These are phyloP conservation scores for Microchrysa polita DNA, from an alignment of 2,888 invertebrate genomes.

Conservation along the genomic window DNA sequence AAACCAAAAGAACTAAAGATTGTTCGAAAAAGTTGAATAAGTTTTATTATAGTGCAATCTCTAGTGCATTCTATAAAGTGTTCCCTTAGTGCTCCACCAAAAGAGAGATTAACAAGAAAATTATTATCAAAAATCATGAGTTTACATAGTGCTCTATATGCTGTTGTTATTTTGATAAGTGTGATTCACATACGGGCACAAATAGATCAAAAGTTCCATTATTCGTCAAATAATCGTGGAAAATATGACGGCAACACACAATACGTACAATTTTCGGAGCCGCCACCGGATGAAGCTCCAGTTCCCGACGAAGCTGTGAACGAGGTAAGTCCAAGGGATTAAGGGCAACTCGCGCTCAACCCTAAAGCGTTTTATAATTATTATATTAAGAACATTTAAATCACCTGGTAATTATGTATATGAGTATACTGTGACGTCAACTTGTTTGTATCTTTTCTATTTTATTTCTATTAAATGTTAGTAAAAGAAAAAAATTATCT, in stretches of 20 bases:
- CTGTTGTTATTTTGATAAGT: constrained; percentile 20
- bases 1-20: too few species aligned
- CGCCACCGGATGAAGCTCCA: constrained; percentile 24
- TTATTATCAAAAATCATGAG: constrained; percentile 10
- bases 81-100: background rate
- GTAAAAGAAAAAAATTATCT: too few species aligned
- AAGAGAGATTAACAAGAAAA: background rate
- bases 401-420: too few species aligned
- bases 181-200: constrained; percentile 37
- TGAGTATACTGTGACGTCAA: too few species aligned
- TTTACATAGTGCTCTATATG: constrained; percentile 24
- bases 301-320: constrained; percentile 16
- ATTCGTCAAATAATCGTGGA: constrained; percentile 39
- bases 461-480: too few species aligned
- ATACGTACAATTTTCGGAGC: constrained; percentile 45
- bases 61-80: too few species aligned
- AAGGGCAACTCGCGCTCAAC: too few species aligned
- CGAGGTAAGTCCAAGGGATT: constrained; percentile 3
- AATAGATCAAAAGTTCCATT: constrained; percentile 43
- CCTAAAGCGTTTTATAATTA: too few species aligned
- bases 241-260: constrained; percentile 35
- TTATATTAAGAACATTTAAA: too few species aligned
- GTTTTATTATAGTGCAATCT: too few species aligned
- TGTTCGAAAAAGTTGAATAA: too few species aligned
- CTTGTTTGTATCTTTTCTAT: too few species aligned